Percentiles rank a stretch among this genome's conserved stretches.
Evolutionary conservation across 92 coral and sea anemone species (phyloP).

Genomic region (Micromussa lordhowensis): DNA sequence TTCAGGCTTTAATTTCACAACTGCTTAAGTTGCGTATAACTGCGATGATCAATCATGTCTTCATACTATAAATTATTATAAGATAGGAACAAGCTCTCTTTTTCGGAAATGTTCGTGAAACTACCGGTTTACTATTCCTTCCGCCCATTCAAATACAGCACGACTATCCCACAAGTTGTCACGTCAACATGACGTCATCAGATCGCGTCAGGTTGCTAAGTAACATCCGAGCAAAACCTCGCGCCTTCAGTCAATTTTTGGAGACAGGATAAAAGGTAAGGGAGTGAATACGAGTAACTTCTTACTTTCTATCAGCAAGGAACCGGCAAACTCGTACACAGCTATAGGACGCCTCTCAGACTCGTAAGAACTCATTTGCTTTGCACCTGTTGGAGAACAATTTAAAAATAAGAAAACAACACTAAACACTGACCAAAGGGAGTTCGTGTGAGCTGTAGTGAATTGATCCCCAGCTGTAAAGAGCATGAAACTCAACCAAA

Average conservation of each 20-base stretch:
- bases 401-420: background rate
- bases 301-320: constrained; percentile 87
- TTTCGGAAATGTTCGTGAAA: background rate
- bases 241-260: background rate
- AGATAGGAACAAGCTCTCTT: too few species aligned
- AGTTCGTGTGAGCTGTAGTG: too few species aligned
- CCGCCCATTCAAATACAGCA: background rate
- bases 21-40: too few species aligned
- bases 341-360: constrained; percentile 68
- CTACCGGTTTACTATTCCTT: background rate
- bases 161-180: background rate
- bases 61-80: too few species aligned
- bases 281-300: background rate
- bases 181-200: background rate
- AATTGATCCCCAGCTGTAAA: too few species aligned
- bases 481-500: too few species aligned
- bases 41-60: too few species aligned
- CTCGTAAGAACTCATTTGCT: constrained; percentile 28
- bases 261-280: too few species aligned
- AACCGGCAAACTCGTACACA: constrained; percentile 94
- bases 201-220: background rate
- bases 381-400: constrained; percentile 21
- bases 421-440: background rate
- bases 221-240: background rate
- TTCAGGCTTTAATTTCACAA: too few species aligned